These are phyloP conservation scores for Nudaria mundana DNA, from an alignment of 2,888 invertebrate genomes.

Conservation along the genomic window DNA sequence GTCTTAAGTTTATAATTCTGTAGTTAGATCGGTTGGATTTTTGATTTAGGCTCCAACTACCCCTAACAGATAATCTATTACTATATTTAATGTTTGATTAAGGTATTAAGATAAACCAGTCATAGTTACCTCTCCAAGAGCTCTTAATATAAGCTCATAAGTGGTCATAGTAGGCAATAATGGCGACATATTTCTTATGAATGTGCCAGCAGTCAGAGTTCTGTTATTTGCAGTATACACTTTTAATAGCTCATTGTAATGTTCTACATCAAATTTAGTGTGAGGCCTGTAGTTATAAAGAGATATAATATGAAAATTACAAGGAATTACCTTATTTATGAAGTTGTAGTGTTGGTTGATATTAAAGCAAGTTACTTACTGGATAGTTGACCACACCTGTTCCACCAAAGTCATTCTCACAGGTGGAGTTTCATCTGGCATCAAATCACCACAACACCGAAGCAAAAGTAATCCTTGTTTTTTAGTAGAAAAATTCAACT, in stretches of 20 bases:
- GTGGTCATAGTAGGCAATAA: constrained; percentile 72
- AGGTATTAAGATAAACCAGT: no score
- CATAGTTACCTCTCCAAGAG: constrained; percentile 73
- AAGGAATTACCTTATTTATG: no score
- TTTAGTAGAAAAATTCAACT: constrained; percentile 60
- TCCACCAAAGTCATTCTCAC: constrained; percentile 73
- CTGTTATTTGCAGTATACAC: constrained; percentile 82
- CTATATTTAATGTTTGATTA: no score
- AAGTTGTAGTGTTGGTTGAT: no score
- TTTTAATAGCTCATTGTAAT: constrained; percentile 80
- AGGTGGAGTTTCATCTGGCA: constrained; percentile 72
- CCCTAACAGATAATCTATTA: no score
- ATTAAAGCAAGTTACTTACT: constrained; percentile 53
- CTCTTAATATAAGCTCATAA: constrained; percentile 79
- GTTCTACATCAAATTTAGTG: constrained; percentile 63
- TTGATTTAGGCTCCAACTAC: no score
- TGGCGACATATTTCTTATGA: constrained; percentile 70
- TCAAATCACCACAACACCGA: constrained; percentile 76
- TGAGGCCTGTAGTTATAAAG: constrained; percentile 44
- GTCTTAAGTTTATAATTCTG: no score
- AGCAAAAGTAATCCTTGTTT: constrained; percentile 75
- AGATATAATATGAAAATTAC: background rate
- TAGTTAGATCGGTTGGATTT: no score
- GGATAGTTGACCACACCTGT: constrained; percentile 77
- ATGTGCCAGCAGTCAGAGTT: constrained; percentile 60